phyloP scores from a whole-genome alignment of 2,797 vertebrate genomes.

The Channallabes apus region DNA sequence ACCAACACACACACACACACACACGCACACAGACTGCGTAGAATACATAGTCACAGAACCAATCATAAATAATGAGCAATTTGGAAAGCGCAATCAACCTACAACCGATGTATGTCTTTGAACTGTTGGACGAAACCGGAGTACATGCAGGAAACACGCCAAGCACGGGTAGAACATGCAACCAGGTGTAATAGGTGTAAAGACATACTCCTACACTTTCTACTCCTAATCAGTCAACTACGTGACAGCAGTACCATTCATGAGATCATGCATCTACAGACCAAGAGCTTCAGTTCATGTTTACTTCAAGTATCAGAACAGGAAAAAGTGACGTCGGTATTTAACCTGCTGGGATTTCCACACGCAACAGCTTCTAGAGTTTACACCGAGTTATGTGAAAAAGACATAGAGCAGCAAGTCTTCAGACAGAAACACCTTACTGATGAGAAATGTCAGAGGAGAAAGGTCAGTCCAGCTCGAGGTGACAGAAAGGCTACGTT shows the following conservation, averaged over 20 bases:
- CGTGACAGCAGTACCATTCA: not conserved
- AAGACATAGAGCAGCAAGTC: not conserved
- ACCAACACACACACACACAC: no score
- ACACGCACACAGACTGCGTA: no score
- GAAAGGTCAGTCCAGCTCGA: not conserved
- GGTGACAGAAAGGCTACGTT: not conserved
- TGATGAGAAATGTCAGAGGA: not conserved
- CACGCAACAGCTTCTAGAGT: not conserved
- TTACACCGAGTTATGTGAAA: not conserved
- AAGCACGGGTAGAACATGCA: no score
- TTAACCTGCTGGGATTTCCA: not conserved
- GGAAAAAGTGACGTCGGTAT: not conserved
- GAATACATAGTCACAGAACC: no score
- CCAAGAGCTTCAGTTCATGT: not conserved
- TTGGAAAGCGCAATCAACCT: no score
- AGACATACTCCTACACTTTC: not conserved
- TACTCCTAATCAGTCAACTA: not conserved
- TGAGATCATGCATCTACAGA: not conserved
- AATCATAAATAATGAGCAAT: no score
- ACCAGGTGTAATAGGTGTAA: not conserved
- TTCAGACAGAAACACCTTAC: not conserved
- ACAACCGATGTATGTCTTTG: no score
- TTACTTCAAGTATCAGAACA: not conserved
- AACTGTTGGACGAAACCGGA: no score
- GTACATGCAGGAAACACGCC: no score